Conservation (phyloP, 2,888 invertebrate genomes). For the Tetranychus truncatus region DNA sequence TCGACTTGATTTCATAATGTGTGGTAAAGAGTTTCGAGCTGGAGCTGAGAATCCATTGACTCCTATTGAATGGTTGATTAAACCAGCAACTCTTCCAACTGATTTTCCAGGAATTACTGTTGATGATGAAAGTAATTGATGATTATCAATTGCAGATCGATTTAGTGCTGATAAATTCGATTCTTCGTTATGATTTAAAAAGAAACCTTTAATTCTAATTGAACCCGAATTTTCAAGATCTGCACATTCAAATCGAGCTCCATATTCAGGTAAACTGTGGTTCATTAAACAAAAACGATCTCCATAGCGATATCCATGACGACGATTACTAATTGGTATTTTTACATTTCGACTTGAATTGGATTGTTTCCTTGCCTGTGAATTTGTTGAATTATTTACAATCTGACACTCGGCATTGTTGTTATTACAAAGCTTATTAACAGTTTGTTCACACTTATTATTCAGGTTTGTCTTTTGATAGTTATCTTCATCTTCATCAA, state of each 20-base stretch:
- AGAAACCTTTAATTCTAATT: background rate
- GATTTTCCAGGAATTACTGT: background rate
- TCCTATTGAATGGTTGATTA: background rate
- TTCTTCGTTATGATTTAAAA: background rate
- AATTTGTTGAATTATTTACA: constrained; percentile 11
- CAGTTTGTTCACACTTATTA: background rate
- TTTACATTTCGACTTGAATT: constrained; percentile 13
- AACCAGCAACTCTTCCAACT: too few relatives aligned
- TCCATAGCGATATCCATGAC: background rate
- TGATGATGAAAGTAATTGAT: background rate
- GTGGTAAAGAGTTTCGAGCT: background rate
- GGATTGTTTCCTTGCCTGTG: background rate
- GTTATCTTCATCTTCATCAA: constrained; percentile 8
- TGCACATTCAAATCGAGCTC: background rate
- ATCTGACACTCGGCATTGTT: background rate
- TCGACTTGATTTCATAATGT: background rate
- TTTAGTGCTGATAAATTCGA: background rate
- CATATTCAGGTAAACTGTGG: constrained; percentile 2
- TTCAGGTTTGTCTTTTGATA: background rate
- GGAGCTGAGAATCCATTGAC: background rate
- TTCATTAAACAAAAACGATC: background rate
- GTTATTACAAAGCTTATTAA: background rate
- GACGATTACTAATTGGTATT: constrained; percentile 5
- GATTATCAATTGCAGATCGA: background rate
- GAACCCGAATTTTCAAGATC: background rate